Base-by-base conservation (phyloP, 2,113 vertebrate genomes). In the Calyptommatus sinebrachiatus region DNA sequence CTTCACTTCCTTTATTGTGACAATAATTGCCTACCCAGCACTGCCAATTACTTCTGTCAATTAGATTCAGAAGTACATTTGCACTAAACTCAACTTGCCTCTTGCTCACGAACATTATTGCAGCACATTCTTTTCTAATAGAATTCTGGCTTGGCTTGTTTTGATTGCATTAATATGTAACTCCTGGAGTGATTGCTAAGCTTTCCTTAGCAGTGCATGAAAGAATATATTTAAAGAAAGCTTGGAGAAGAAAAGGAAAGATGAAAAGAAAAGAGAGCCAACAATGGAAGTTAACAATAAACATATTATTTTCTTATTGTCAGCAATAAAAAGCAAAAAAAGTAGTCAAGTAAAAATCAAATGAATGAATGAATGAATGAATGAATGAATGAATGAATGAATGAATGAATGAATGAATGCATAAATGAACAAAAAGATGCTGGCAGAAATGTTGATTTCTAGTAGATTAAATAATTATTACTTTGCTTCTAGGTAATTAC, bases 11-110 rank as follows among this genome's bases (percentile, higher is more conserved):
- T 84, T 86, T 78, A 77, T 62, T 28, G 73, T 67, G 73, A 29
- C 81, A 75, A 45, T 50, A 74, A 80, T 74, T 79, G 11, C 45
- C 81, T 86, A 72, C 66, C 73, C 45, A 16, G 24, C 70, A 70
- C 31, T 84, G 28, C 35, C 8, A 79, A 73, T 83, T 85, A 68
- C 14, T 80, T 83, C 65, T 50, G 73, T 31, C 68, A 78, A 57
- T 84, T 76, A 81, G 81, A 70, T 84, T 71, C 65, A 81, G 77
- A 75, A 82, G 84, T 78, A 10, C 65, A 77, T 84, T 85, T 77
- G 48, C 5, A 77, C 70, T n/a, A 71, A 11, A 35, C 9, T 82
- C 41, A 50, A 74, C 69, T 63, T 82, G 21, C 73, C 63, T 68
- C 75, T 78, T 8, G 8, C 66, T 31, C 57, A 46, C 21, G 4